A percentile compares a stretch with the other conserved stretches of the same genome.
Evolutionary conservation across 1,140 invertebrate genomes (phyloP).

Genomic region (Venturia canescens): DNA sequence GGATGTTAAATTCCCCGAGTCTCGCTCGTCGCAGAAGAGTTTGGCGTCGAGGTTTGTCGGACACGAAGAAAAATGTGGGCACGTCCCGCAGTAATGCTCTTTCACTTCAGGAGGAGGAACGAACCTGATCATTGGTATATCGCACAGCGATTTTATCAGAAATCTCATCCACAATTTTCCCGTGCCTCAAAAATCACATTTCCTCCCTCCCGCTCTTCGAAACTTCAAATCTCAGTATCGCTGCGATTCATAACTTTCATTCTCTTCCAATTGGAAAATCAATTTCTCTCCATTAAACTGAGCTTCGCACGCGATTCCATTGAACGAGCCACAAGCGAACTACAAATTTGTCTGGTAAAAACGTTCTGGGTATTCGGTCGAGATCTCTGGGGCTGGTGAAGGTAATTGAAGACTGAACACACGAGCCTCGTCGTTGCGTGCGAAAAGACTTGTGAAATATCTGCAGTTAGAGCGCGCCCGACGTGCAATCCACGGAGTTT

Average conservation of each 20-base stretch:
- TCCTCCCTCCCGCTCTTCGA: too few relatives aligned
- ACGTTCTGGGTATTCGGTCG: background rate
- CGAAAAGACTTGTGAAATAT: background rate
- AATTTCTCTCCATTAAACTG: too few relatives aligned
- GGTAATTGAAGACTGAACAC: background rate
- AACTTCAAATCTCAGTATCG: too few relatives aligned
- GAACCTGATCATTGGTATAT: too few relatives aligned
- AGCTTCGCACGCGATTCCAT: too few relatives aligned
- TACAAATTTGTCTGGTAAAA: background rate
- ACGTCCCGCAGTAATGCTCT: too few relatives aligned
- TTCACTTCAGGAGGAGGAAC: too few relatives aligned
- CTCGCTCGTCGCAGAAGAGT: background rate
- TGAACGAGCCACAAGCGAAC: background rate
- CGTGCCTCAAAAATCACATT: too few relatives aligned
- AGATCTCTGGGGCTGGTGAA: background rate
- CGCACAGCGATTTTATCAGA: too few relatives aligned
- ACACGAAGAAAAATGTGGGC: background rate
- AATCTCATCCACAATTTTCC: too few relatives aligned
- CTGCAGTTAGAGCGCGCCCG: background rate
- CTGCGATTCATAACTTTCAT: too few relatives aligned
- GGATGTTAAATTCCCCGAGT: background rate
- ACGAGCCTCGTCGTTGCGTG: background rate
- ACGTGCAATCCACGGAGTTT: conserved; percentile 2
- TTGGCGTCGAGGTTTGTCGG: background rate
- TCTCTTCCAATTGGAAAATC: too few relatives aligned